phyloP scores from a whole-genome alignment of 2,797 vertebrate species.

The Rhynchonycteris naso region DNA sequence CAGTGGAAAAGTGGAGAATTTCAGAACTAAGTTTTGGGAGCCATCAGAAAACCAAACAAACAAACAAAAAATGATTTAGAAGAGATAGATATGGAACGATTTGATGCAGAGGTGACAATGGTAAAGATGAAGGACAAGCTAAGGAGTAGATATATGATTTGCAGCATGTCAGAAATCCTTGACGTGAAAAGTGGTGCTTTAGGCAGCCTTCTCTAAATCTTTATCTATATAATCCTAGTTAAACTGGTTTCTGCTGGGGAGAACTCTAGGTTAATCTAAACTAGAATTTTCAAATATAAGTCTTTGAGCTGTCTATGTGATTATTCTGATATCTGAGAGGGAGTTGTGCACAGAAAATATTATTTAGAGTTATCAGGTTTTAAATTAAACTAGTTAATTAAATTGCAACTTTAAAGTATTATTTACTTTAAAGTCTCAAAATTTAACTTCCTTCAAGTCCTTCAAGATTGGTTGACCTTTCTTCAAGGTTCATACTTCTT shows the following conservation, averaged over 20 bases:
- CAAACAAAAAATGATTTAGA: background rate
- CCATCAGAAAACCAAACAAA: background rate
- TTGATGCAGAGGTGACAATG: background rate
- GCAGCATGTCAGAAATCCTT: background rate
- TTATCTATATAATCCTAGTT: background rate
- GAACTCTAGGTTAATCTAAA: background rate
- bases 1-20: background rate
- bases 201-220: background rate
- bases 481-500: background rate
- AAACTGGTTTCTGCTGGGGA: slow-evolving; percentile 30
- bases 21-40: background rate
- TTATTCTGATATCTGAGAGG: background rate
- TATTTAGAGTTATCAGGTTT: background rate
- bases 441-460: background rate
- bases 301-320: background rate
- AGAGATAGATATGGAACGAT: background rate
- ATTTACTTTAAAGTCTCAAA: slow-evolving; percentile 4
- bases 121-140: background rate
- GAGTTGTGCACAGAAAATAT: background rate
- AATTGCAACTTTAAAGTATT: background rate
- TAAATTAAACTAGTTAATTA: slow-evolving; percentile 41
- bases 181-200: background rate
- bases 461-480: background rate
- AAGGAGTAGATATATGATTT: background rate
- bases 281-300: background rate